Evolutionary conservation across 2,888 invertebrate species (phyloP), one percentile per base, ranked within the genome.

Genomic region (Melieria crassipennis): DNA sequence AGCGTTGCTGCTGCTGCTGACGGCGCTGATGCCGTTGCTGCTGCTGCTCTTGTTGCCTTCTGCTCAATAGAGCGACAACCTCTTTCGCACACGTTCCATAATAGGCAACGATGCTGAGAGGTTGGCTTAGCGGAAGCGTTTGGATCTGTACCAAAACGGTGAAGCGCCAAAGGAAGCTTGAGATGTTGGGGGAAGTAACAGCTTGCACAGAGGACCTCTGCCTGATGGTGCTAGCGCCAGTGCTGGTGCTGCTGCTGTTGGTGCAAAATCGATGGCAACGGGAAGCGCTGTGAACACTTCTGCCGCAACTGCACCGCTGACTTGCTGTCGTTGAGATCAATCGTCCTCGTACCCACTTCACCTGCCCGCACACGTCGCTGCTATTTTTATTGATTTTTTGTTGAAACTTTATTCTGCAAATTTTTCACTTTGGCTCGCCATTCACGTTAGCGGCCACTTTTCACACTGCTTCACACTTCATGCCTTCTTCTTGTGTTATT

Each of bases 181-280:
- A 45, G 56, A 30, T 4, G 47, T 7, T 48, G 65, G 56, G 16
- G 57, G 16, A 42, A 30, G 60, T 13, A 4, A 16, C 60, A 61
- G 45, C 7, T 46, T 63, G 63, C 9, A 16, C 72, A 65, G 47
- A 42, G 55, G 30, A 30, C 2, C 30, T 30, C 30, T 30, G 30
- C 2, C 30, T 30, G 30, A 3, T 30, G 30, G 30, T 30, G 30
- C 30, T 30, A 30, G 30, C 30, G 30, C 30, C 30, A 2, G 30
- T 30, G 30, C 30, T 30, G 30, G 2, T 30, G 30, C 30, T 2
- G 30, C 30, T 10, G 57, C 64, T 47, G 65, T 52, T 70, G 63
- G 70, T 69, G 72, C 68, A 75, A 75, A 75, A 75, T 75, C 75
- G 75, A 75, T 75, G 75, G 55, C 61, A 47, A 30, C 30, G 30